Percentiles rank a stretch among this genome's conserved stretches.
These are phyloP conservation scores for Lineus longissimus DNA, from an alignment of 1,140 invertebrate genomes.

Conservation along the genomic window DNA sequence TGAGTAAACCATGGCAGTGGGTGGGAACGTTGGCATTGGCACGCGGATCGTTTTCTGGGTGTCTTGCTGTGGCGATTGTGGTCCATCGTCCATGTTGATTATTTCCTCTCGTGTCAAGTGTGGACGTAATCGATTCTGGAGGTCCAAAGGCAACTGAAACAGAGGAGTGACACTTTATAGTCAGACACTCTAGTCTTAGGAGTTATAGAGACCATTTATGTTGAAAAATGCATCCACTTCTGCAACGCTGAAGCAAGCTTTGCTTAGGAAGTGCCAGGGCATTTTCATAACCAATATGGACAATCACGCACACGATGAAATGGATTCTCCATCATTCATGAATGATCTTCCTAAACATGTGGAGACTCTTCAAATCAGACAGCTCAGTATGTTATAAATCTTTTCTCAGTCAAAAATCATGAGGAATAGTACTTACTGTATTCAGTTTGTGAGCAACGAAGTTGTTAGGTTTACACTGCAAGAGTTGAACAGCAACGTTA, in stretches of 20 bases:
- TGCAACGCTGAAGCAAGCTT: too few species aligned
- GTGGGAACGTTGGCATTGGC: slow-evolving; percentile 78
- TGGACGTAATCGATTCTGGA: slow-evolving; percentile 76
- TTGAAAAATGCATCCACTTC: too few species aligned
- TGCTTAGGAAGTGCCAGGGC: too few species aligned
- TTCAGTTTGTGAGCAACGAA: slow-evolving; percentile 90
- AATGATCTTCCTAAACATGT: too few species aligned
- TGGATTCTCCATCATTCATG: too few species aligned
- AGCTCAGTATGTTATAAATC: too few species aligned
- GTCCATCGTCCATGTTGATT: slow-evolving; percentile 33
- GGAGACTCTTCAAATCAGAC: too few species aligned
- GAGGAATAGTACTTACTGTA: slow-evolving; percentile 67
- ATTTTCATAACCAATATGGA: too few species aligned
- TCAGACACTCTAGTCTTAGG: too few species aligned
- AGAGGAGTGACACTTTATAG: slow-evolving; percentile 2
- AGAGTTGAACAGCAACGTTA: slow-evolving; percentile 84
- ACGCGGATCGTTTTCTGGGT: slow-evolving; percentile 70
- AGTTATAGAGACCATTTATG: too few species aligned
- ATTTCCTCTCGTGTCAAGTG: slow-evolving; percentile 54
- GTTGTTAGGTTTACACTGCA: slow-evolving; percentile 92
- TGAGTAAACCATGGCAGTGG: slow-evolving; percentile 84
- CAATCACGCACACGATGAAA: too few species aligned
- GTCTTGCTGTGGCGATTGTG: slow-evolving; percentile 50
- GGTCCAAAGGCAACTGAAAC: slow-evolving; percentile 79
- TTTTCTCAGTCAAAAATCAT: too few species aligned